Base-by-base conservation (phyloP, 2,797 vertebrate species). In the Scolopax rusticola region DNA sequence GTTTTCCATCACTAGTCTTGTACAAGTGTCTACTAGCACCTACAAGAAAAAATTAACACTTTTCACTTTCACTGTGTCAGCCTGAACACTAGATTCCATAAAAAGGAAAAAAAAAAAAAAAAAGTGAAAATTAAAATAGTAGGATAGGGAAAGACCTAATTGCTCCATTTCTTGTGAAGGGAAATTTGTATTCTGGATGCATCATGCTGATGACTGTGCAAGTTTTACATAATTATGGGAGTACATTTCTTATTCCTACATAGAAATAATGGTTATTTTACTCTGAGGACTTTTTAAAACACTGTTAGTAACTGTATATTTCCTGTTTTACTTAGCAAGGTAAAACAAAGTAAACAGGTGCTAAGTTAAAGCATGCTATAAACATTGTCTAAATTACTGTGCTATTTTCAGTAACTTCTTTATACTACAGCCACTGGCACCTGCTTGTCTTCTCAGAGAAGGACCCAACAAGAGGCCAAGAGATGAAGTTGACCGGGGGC, bases 381-480 rank as follows among this genome's bases (percentile, higher is more conserved):
- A 32, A 41, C 56, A 54, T 75, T n/a, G 27, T n/a, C 93, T 77
- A 70, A 89, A 90, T 77, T 74, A 68, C 71, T 57, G 38, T 18
- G 57, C 41, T 87, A 61, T 90, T 97, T 94, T 57, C 48, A 90
- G 51, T 78, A 38, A 65, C 65, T 84, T 84, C 60, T 68, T 94
- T 91, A 43, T 84, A 33, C 81, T 87, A 53, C 36, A 78, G 45
- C 41, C 53, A 57, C 56, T 69, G 21, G 77, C 93, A 96, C 15
- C 56, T 79, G 80, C 53, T 95, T 89, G 67, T 77, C 59, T 89
- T 74, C 75, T 92, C 87, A 95, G 84, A 87, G 27, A 47, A 68
- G 40, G 60, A 68, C 63, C 27, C 41, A 89, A 86, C 33, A 57
- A 61, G 70, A 91, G 32, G 30, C 45, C 38, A 92, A 73, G 33